These are phyloP conservation scores for Antrozous pallidus DNA, from an alignment of 2,797 vertebrate species.

Conservation along the genomic window DNA sequence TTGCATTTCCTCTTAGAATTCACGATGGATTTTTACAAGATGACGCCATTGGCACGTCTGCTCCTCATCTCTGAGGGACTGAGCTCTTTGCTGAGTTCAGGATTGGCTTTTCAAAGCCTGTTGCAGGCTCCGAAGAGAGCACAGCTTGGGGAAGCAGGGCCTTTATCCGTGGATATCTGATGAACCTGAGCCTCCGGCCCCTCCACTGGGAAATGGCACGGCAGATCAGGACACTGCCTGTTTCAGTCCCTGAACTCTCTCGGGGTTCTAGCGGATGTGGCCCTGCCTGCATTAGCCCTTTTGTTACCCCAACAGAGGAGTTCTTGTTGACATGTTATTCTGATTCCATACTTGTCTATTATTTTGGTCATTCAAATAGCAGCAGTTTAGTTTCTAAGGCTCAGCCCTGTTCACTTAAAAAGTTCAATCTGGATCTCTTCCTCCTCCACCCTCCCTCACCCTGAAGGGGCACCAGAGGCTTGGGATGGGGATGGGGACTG, in stretches of 20 bases:
- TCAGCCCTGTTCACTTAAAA: background rate
- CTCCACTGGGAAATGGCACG: background rate
- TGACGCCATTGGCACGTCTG: background rate
- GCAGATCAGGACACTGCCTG: background rate
- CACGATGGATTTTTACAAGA: fast-evolving
- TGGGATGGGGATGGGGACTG: background rate
- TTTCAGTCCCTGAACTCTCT: background rate
- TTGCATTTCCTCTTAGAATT: background rate
- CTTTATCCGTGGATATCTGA: background rate
- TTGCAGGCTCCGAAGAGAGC: background rate
- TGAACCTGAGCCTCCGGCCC: background rate
- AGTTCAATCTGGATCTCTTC: background rate
- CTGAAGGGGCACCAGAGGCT: background rate
- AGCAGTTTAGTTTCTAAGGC: background rate
- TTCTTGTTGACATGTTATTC: background rate
- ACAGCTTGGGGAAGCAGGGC: background rate
- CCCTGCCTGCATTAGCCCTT: background rate
- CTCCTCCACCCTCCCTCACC: background rate
- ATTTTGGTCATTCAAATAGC: background rate
- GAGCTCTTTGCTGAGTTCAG: background rate
- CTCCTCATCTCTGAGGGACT: too few species aligned
- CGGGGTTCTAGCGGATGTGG: background rate
- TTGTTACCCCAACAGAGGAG: background rate
- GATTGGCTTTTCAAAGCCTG: background rate
- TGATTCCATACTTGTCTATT: background rate